Evolutionary conservation across 53 echinoderm and acorn worm species (phyloP).

Genomic region (Pentamera pediparva): DNA sequence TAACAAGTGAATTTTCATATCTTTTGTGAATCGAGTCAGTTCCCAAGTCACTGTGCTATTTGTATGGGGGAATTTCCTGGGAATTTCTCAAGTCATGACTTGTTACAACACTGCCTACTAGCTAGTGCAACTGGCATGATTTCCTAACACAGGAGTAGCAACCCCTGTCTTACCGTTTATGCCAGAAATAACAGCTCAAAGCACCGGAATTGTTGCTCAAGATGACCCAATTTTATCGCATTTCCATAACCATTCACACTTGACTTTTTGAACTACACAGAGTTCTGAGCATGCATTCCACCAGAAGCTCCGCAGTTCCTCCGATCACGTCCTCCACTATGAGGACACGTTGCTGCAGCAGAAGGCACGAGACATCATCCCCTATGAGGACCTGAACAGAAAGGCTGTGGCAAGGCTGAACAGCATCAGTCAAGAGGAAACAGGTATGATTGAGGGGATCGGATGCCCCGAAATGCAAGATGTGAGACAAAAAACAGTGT

Average conservation of each 20-base stretch:
- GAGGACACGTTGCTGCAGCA: slow-evolving; percentile 81
- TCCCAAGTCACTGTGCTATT: no score
- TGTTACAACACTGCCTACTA: no score
- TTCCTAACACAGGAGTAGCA: no score
- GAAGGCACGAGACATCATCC: slow-evolving; percentile 70
- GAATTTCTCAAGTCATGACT: no score
- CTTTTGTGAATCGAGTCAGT: no score
- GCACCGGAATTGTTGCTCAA: no score
- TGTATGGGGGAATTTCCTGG: no score
- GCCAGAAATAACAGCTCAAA: no score
- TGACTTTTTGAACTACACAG: slow-evolving; percentile 20
- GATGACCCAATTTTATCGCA: background rate
- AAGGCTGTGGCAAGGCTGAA: slow-evolving; percentile 65
- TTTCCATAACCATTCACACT: background rate
- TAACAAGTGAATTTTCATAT: no score
- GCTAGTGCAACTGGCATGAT: no score
- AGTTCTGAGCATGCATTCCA: slow-evolving; percentile 62
- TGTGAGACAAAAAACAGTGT: background rate
- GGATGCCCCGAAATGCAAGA: background rate
- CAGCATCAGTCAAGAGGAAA: slow-evolving; percentile 17
- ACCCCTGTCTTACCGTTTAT: no score
- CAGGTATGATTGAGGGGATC: background rate
- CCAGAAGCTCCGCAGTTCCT: slow-evolving; percentile 56
- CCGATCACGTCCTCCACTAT: slow-evolving; percentile 77
- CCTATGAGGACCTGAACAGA: slow-evolving; percentile 43